Evolutionary conservation across 2,888 invertebrate genomes (phyloP), one percentile per base, ranked within the genome.

Genomic region (Tinea pellionella): DNA sequence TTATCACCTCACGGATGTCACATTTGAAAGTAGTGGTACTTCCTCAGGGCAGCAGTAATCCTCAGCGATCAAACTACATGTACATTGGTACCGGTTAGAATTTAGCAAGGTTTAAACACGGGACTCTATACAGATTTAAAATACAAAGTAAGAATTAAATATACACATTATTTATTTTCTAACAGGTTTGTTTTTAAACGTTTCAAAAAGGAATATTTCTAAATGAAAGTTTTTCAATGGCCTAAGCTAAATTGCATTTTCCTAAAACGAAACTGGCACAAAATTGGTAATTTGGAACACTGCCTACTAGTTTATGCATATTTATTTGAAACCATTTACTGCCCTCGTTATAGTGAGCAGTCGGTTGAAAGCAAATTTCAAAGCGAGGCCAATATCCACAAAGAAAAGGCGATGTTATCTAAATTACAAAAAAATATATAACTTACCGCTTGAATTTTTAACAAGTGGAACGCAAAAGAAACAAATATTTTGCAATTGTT

Each of bases 271-370:
- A 53, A 53, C 53, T 53, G 24, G 53, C 53, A 53, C 53, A 24
- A 53, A 53, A 53, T 53, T 53, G 11, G 18, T 53, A 19, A 53
- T 16, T 18, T 53, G 53, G 53, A 53, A 53, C 53, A 53, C 53
- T 53, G 24, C 53, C 53, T 53, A 53, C 53, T 53, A 24, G 24
- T 53, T 53, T 53, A 24, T 53, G 53, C 53, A 53, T 53, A 53
- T 47, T 47, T 47, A 53, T 24, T 53, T 53, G 16, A 53, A 18
- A 53, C 24, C 24, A 53, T 53, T 53, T 24, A 24, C 24, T 18
- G 53, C 53, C 53, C 24, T 12, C 53, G 12, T 53, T 47, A 47
- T 47, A 47, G 47, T 47, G n/a, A n/a, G n/a, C n/a, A 7, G 37
- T 12, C 11, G 9, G 9, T n/a, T 37, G 9, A 9, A 9, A 12